Percentiles rank a stretch among this genome's conserved stretches.
Conservation (phyloP, 2,113 vertebrate species). For the Pica pica region DNA sequence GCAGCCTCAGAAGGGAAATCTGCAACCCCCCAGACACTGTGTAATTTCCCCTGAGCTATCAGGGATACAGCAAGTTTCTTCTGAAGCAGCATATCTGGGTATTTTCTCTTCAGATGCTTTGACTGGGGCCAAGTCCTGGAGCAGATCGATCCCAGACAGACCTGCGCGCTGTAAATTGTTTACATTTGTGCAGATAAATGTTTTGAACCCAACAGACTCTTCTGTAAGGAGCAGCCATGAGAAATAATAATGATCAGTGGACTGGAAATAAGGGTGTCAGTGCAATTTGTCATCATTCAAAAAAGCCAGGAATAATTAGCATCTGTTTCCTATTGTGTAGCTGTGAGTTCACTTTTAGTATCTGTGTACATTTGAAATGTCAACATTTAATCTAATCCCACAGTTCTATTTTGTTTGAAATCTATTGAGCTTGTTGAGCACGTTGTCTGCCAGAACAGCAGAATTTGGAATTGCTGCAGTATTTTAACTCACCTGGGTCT, state of each 20-base stretch:
- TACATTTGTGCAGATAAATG: background rate
- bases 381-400: background rate
- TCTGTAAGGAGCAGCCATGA: background rate
- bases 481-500: background rate
- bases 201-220: background rate
- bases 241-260: background rate
- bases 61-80: background rate
- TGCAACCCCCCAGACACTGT: accelerated
- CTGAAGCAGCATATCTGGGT: background rate
- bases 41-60: background rate
- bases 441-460: background rate
- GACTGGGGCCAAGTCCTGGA: background rate
- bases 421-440: accelerated
- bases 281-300: background rate
- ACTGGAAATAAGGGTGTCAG: background rate
- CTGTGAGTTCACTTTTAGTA: background rate
- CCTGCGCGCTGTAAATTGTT: background rate
- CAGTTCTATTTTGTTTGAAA: background rate
- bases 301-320: background rate
- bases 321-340: background rate
- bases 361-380: background rate
- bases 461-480: background rate
- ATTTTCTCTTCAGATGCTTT: background rate
- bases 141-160: background rate
- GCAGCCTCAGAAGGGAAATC: background rate